phyloP scores from a whole-genome alignment of 1,140 invertebrate genomes.

The Polypedilum vanderplanki region DNA sequence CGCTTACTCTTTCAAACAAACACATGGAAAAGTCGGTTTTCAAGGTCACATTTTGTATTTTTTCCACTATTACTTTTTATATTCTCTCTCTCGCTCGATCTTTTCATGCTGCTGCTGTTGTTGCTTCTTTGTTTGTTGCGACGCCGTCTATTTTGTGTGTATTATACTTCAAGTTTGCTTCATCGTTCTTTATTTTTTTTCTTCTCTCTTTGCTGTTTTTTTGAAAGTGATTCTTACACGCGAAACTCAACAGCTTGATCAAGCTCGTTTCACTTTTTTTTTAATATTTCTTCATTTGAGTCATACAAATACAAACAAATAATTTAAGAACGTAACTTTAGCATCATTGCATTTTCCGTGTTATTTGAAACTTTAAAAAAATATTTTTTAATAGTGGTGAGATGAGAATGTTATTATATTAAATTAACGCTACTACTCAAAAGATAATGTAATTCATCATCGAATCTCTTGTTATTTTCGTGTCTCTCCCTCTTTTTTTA shows the following conservation, averaged over 20 bases:
- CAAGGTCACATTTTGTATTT: conserved; percentile 26
- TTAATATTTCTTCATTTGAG: not conserved
- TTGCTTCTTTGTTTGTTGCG: conserved; percentile 4
- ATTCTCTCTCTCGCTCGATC: not conserved
- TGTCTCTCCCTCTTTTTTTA: no score
- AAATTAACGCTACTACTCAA: no score
- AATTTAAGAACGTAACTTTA: not conserved
- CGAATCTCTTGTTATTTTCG: no score
- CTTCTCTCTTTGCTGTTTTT: not conserved
- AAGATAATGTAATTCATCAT: no score
- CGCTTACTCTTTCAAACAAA: conserved; percentile 1
- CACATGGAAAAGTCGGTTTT: conserved; percentile 26
- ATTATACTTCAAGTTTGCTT: conserved; percentile 18
- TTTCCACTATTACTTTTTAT: conserved; percentile 26
- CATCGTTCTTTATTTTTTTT: conserved; percentile 4
- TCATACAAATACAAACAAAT: not conserved
- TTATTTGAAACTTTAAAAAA: not conserved
- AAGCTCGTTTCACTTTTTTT: conserved; percentile 11
- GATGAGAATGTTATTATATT: not conserved
- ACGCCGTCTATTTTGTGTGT: not conserved
- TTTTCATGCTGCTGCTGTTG: conserved; percentile 17
- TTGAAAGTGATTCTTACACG: conserved; percentile 29
- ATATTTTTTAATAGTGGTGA: not conserved
- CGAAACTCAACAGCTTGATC: conserved; percentile 16
- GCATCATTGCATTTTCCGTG: conserved; percentile 3